These are phyloP conservation scores for Acanthosepion lycidas DNA, from an alignment of 2,888 invertebrate genomes.

Conservation along the genomic window DNA sequence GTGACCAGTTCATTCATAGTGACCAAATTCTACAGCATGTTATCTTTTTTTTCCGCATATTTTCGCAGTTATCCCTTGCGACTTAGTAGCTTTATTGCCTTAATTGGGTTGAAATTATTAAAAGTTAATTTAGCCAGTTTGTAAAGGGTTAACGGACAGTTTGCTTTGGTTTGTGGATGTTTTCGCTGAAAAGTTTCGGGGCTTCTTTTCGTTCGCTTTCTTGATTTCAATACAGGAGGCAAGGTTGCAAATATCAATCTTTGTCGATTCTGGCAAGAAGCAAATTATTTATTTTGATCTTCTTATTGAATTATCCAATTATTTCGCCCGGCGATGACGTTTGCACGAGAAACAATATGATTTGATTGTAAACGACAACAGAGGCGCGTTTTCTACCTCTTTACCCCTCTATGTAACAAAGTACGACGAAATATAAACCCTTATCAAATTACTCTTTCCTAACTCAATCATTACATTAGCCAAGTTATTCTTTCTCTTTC, in stretches of 20 bases:
- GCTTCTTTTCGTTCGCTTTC: neutral
- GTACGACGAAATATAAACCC: neutral
- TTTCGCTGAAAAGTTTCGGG: neutral
- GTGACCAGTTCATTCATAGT: no score
- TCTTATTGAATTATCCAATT: conserved; percentile 13
- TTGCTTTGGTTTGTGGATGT: neutral
- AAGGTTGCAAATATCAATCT: conserved; percentile 11
- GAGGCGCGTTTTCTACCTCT: neutral
- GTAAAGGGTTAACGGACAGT: no score
- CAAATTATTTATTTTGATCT: conserved; percentile 17
- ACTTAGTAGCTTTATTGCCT: no score
- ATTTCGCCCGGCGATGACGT: conserved; percentile 33
- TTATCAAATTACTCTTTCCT: neutral
- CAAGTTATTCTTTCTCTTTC: neutral
- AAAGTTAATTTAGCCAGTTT: no score
- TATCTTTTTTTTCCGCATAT: no score
- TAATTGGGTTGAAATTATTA: no score
- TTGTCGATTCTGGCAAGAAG: conserved; percentile 33
- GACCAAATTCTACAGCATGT: no score
- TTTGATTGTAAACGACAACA: conserved; percentile 23
- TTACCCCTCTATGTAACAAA: neutral
- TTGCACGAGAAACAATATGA: conserved; percentile 12
- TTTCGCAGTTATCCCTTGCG: no score
- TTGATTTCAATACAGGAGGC: neutral
- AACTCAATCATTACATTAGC: conserved; percentile 8